Conservation (phyloP, 2,113 vertebrate species). For the Psophia crepitans region DNA sequence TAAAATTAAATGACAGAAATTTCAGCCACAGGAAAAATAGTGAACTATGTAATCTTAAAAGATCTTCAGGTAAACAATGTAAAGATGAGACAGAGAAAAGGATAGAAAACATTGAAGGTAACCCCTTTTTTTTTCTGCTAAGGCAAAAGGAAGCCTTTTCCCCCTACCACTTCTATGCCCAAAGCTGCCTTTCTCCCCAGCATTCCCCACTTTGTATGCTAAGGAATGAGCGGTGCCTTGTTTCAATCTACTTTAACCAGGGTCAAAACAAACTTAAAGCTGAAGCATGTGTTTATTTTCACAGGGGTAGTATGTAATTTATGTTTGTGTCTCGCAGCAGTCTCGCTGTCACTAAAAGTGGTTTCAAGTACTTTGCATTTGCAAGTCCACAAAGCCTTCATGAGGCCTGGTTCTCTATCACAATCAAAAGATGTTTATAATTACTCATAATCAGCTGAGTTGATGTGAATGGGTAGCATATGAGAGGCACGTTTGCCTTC, state of each 20-base stretch:
- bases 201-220: background rate
- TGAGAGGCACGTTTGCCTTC: background rate
- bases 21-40: background rate
- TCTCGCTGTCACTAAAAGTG: background rate
- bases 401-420: background rate
- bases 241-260: background rate
- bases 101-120: background rate
- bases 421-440: background rate
- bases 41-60: background rate
- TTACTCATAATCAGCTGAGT: background rate
- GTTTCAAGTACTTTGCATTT: background rate
- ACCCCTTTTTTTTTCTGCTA: background rate
- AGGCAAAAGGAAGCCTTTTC: background rate
- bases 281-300: background rate
- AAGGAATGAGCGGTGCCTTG: background rate
- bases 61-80: background rate
- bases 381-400: background rate
- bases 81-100: background rate
- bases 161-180: background rate
- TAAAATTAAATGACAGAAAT: background rate
- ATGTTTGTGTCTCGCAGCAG: background rate
- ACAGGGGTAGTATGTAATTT: background rate
- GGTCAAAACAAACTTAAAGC: background rate
- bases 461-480: background rate
- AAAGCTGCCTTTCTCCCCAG: background rate